Evolutionary conservation across 2,113 vertebrate genomes (phyloP), one percentile per base, ranked within the genome.

Genomic region (Mesocricetus auratus): DNA sequence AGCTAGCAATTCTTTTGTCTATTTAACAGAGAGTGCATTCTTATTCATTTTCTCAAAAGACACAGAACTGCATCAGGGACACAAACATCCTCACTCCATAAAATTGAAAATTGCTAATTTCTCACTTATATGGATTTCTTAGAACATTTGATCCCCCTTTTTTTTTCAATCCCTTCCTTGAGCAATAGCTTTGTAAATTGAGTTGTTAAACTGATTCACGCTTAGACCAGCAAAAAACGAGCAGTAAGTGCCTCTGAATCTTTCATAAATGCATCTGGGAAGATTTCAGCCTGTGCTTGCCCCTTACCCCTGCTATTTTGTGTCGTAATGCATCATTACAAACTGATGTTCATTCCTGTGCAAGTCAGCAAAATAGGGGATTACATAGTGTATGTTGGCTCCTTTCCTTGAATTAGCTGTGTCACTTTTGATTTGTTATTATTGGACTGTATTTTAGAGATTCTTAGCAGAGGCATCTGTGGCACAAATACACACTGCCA

Each of bases 381-480:
- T 97, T 98, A n/a, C 86, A 93, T 79, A 96, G 90, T 26, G 47
- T 60, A 86, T 58, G 71, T 56, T 94, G 95, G 64, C 86, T 75
- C 47, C 90, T 97, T 98, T 97, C 95, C 97, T 98, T 97, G 77
- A 86, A 97, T 98, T 98, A 98, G 89, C 82, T 94, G 21, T 97
- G 94, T 97, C 98, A 97, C 89, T 97, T 98, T 98, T 96, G 96
- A 98, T 98, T 98, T 98, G 79, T 88, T 98, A 71, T 97, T 98
- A 97, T 93, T 78, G 86, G 68, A 95, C 88, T 26, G 71, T 60
- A 6, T 97, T 98, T 97, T 66, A 97, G 94, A 22, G 74, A 31
- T 47, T 97, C 33, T 53, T 69, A 97, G 31, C 9, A 53, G 94
- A 95, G 56, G 83, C 42, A 62, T 50, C 92, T 94, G 81, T 87